Base-by-base conservation (phyloP, 2,888 invertebrate genomes). In the Hipparchia sbordonii region DNA sequence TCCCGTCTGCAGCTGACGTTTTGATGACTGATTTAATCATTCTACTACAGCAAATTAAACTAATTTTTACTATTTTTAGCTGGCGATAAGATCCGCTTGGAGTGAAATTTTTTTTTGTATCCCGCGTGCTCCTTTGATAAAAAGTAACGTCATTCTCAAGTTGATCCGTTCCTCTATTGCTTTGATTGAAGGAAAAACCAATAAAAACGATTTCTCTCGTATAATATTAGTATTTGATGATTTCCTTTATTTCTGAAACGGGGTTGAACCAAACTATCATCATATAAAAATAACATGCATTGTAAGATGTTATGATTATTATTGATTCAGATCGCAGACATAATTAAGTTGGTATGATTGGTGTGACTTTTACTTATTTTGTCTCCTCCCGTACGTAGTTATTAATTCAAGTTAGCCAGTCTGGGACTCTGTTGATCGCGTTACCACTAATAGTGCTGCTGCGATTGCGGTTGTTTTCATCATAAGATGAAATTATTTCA, bases 401-500 rank as follows among this genome's bases (percentile, higher is more conserved):
- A 73, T 73, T 72, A 76, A 76, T 75, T 59, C 66, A 67, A 68
- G 67, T 73, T 71, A 71, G 79, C 78, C 79, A 79, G 80, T 80
- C 82, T 75, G 77, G 68, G 72, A 74, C 76, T 74, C 74, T 67
- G 75, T 74, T 80, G 79, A 80, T 78, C 72, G 72, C 71, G 74
- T 80, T 79, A 77, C 72, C 73, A 72, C 67, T 75, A 75, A 75
- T 77, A 74, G 78, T 78, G 77, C 76, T 77, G 73, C 65, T 72
- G 75, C 76, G 75, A 77, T 79, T 79, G 73, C 71, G 74, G 67
- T 70, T 76, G 78, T 79, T 80, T 80, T 79, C 76, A 74, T 79
- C 77, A 76, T 72, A 63, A 78, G 78, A 79, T 78, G 67, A 76
- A 77, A 77, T 79, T 79, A 76, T 77, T 72, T 71, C 71, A 72